Conservation (phyloP, 64 coral and sea anemone species). For the Pocillopora damicornis region DNA sequence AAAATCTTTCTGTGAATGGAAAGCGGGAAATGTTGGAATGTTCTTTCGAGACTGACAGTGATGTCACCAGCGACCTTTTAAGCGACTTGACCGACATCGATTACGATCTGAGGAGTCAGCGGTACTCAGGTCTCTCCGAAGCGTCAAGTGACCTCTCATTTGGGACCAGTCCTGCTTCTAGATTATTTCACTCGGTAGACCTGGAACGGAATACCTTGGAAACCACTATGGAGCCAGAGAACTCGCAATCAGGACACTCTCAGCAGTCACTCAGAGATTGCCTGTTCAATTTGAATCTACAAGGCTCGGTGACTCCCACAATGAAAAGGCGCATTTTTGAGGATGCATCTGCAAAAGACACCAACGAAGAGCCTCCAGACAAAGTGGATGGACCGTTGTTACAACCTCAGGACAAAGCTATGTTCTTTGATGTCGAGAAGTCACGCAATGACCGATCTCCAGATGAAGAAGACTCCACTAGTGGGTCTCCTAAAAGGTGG, state of each 20-base stretch:
- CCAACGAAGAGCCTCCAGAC: background rate
- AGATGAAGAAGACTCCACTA: background rate
- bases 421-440: conserved; percentile 59
- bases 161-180: conserved; percentile 35
- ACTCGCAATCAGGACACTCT: background rate
- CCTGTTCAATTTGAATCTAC: conserved; percentile 12
- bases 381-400: background rate
- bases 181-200: conserved; percentile 39
- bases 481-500: conserved; percentile 20
- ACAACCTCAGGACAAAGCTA: conserved; percentile 36
- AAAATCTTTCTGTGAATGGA: background rate
- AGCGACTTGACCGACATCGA: conserved; percentile 33
- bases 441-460: conserved; percentile 4
- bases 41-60: conserved; percentile 27
- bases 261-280: conserved; percentile 1
- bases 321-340: conserved; percentile 40
- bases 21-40: background rate
- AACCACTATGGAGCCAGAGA: background rate
- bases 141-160: conserved; percentile 36
- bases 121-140: conserved; percentile 40
- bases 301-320: conserved; percentile 11
- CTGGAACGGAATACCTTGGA: background rate
- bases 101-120: conserved; percentile 26
- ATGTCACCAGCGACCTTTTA: conserved; percentile 7
- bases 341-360: background rate